Base-by-base conservation (phyloP, 2,797 vertebrate species). In the Aldrovandia affinis region DNA sequence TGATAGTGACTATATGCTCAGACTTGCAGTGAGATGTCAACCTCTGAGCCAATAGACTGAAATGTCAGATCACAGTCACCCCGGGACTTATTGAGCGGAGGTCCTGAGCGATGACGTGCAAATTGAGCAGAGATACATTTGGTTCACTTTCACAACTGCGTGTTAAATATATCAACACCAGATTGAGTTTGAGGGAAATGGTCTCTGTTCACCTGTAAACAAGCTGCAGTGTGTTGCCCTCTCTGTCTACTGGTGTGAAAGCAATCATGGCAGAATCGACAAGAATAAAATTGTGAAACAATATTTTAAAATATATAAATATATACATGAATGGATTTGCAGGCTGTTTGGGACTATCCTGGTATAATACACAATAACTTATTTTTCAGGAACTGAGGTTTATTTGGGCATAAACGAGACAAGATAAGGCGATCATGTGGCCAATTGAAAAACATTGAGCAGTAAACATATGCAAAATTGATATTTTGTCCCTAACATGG, bases 381-480 rank as follows among this genome's bases (percentile, higher is more conserved):
- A n/a, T 30, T 14, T 30, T 33, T 33, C 28, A 33, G 33, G 63
- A 68, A 4, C 63, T 12, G 63, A 68, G 33, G 30, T 33, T 68
- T 68, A 33, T 68, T 68, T 68, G 63, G 0, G 12, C 10, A 30
- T 68, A 30, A 18, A n/a, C n/a, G n/a, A n/a, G n/a, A n/a, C n/a
- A n/a, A n/a, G n/a, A n/a, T n/a, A n/a, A n/a, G n/a, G n/a, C n/a
- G n/a, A n/a, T n/a, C n/a, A n/a, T n/a, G n/a, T n/a, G n/a, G n/a
- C n/a, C n/a, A n/a, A n/a, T n/a, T n/a, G n/a, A n/a, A 59, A 54
- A 78, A 78, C 42, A 54, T 61, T 28, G 0, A 20, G 18, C 15
- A 42, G 39, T 4, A 6, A 73, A 73, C 4, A 20, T 18, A 83
- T 85, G 8, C 70, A 86, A 39, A 85, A 86, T 83, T 89, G 73